Conservation (phyloP, 2,797 vertebrate species). For the Parauchenoglanis ngamensis region DNA sequence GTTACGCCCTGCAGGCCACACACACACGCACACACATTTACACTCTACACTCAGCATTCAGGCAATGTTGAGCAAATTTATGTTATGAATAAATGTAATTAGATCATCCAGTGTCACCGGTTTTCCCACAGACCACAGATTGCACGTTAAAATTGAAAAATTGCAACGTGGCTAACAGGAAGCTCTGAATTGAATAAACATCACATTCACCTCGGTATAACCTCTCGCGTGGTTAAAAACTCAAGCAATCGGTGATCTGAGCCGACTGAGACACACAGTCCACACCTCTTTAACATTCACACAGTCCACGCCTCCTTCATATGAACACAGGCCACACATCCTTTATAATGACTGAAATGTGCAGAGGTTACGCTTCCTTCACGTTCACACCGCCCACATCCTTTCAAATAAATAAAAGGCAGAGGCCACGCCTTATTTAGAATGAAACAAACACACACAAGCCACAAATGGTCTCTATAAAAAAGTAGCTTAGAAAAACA, state of each 20-base stretch:
- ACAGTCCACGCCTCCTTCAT: background rate
- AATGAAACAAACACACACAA: no score
- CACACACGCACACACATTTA: slow-evolving; percentile 2
- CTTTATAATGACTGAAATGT: background rate
- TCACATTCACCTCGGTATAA: background rate
- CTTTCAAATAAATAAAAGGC: background rate
- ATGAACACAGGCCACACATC: background rate
- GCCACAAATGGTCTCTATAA: background rate
- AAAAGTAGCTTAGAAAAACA: no score
- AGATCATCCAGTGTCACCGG: slow-evolving; percentile 12
- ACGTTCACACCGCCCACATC: background rate
- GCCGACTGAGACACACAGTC: background rate
- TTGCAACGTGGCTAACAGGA: background rate
- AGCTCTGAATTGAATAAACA: background rate
- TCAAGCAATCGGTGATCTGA: no score
- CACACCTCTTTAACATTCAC: background rate
- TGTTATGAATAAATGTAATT: slow-evolving; percentile 34
- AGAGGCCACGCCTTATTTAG: background rate
- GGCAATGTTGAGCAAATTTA: slow-evolving; percentile 16
- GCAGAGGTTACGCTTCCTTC: background rate
- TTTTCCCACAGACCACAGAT: background rate
- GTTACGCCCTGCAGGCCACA: slow-evolving; percentile 8
- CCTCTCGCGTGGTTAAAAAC: background rate
- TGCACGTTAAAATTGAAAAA: background rate
- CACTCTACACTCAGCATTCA: background rate